Base-by-base conservation (phyloP, 2,797 vertebrate genomes). In the Gallirallus australis region DNA sequence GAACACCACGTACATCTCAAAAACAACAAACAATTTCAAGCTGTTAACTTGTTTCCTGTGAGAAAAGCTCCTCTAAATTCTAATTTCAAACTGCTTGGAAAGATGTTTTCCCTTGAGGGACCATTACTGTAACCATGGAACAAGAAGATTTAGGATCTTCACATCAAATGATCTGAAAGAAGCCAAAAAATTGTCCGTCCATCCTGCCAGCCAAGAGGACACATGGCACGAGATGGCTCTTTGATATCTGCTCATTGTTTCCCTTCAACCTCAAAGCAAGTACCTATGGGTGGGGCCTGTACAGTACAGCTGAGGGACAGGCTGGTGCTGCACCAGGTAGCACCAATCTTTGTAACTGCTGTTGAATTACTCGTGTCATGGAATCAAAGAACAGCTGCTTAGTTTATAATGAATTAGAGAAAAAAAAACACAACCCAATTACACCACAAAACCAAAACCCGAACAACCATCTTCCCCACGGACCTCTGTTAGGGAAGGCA, bases 11-110 rank as follows among this genome's bases (percentile, higher is more conserved):
- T 59, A 78, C 39, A 52, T 82, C 59, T 84, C 71, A 90, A 94
- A 96, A 27, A 60, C 16, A 57, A 76, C 72, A 79, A 95, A 78
- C 15, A 57, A 90, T 57, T 90, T 89, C 61, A 91, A 94, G 54
- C 50, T 90, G 27, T 66, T 81, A 86, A 70, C 52, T 82, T 90
- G 42, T 69, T 95, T 95, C 72, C 92, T 93, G 87, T 94, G 93
- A 96, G 72, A 96, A 97, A 86, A 89, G 70, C 31, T 75, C 39
- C 56, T 82, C 45, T 82, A 93, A 86, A 82, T 56, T 56, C 35
- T 60, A 53, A 72, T 89, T 83, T 78, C n/a, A 15, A 94, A 91
- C 81, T 87, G 48, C 88, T 82, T 69, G 33, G 59, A 84, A 92
- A 86, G 45, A 90, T 40, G 23, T 68, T 76, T 93, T 96, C 83